A percentile compares a stretch with the other conserved stretches of the same genome.
phyloP scores from a whole-genome alignment of 2,113 vertebrate species.

The Cinclus mexicanus region DNA sequence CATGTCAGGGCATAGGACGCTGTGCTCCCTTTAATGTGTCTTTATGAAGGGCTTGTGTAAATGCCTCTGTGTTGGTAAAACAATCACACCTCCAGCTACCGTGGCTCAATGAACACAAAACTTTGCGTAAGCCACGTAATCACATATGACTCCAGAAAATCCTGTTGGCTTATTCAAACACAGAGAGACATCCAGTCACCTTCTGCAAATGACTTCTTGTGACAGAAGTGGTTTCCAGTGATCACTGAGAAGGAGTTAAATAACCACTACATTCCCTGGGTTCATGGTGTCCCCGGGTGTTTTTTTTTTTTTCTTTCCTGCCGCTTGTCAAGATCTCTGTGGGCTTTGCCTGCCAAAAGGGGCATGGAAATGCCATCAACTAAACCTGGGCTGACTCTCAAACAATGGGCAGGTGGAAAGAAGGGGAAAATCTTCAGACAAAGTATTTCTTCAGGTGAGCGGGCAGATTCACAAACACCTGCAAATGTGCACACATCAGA shows the following conservation, averaged over 20 bases:
- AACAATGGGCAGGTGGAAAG: background rate
- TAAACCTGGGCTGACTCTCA: background rate
- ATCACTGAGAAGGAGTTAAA: background rate
- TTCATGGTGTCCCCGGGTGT: background rate
- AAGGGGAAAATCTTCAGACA: background rate
- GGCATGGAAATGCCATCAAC: background rate
- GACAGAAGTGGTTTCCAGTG: background rate
- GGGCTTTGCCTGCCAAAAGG: background rate
- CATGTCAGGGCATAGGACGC: background rate
- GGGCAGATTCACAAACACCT: background rate
- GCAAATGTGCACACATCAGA: background rate
- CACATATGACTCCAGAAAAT: background rate
- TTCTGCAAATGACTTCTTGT: background rate
- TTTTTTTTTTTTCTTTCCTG: background rate
- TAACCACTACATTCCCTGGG: background rate
- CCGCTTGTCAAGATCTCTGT: background rate
- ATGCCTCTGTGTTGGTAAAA: background rate
- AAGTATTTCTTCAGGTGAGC: background rate
- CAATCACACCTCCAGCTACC: background rate
- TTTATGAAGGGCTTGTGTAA: background rate
- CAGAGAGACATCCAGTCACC: background rate
- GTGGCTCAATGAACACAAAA: background rate
- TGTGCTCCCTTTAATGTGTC: background rate
- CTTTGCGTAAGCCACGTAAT: rapidly evolving
- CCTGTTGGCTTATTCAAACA: background rate